Evolutionary conservation across 2,113 vertebrate species (phyloP).

Genomic region (Raja brachyura): DNA sequence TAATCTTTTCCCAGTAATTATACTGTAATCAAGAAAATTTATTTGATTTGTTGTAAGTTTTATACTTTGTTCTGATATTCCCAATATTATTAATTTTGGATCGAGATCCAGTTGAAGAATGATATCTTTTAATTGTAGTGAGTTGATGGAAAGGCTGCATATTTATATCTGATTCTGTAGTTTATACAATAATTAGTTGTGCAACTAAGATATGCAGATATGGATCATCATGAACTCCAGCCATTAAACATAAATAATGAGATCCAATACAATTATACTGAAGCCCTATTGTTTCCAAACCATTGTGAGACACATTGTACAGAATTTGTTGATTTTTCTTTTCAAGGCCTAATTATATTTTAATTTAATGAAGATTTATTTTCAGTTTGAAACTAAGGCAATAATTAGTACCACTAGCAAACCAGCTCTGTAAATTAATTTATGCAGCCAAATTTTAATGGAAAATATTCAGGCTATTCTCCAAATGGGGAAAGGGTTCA

Average conservation of each 20-base stretch:
- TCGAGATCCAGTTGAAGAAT: too few relatives aligned
- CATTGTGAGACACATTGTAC: not conserved
- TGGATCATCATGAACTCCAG: not conserved
- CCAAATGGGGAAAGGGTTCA: not conserved
- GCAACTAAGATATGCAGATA: constrained; percentile 2
- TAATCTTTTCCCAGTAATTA: too few relatives aligned
- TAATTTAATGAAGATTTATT: not conserved
- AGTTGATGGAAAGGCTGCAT: not conserved
- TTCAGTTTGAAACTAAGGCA: not conserved
- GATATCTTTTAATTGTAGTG: not conserved
- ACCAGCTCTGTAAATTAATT: not conserved
- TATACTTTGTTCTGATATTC: too few relatives aligned
- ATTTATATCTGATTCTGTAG: not conserved
- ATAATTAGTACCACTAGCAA: not conserved
- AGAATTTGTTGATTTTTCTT: constrained; percentile 19
- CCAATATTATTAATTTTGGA: too few relatives aligned
- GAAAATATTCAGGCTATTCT: not conserved
- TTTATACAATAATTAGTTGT: not conserved
- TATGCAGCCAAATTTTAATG: not conserved
- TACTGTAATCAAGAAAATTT: too few relatives aligned
- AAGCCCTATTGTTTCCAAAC: not conserved
- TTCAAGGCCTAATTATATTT: constrained; percentile 9
- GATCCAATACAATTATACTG: not conserved
- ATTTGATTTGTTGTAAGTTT: too few relatives aligned
- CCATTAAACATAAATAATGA: constrained; percentile 15